A percentile compares a stretch with the other conserved stretches of the same genome.
phyloP scores from a whole-genome alignment of 1,140 invertebrate genomes.

The fruit fly (Drosophila melanogaster) region DNA sequence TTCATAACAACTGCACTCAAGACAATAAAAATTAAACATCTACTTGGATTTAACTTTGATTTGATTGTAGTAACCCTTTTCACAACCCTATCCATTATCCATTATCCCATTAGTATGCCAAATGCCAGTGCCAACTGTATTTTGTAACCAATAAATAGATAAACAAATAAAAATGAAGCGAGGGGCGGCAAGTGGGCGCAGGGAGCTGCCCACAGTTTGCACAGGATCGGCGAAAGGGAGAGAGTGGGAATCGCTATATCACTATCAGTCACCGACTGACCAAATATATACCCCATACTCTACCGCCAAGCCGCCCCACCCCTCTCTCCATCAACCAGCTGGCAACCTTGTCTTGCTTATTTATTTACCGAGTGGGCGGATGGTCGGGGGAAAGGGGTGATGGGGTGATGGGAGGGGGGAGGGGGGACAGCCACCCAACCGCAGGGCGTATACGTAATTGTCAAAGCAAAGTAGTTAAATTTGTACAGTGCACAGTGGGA shows the following conservation, averaged over 20 bases:
- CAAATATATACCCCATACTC: slow-evolving; percentile 28
- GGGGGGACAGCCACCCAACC: slow-evolving; percentile 2
- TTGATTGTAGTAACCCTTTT: too few relatives aligned
- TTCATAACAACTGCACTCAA: too few relatives aligned
- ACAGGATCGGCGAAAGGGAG: slow-evolving; percentile 19
- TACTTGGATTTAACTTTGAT: too few relatives aligned
- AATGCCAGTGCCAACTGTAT: slow-evolving; percentile 6
- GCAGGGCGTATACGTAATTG: slow-evolving; percentile 51
- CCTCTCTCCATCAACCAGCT: neutral
- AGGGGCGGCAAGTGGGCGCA: slow-evolving; percentile 7
- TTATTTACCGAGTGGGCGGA: slow-evolving; percentile 29
- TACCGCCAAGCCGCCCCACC: neutral
- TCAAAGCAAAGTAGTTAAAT: slow-evolving; percentile 41
- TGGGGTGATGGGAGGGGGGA: neutral
- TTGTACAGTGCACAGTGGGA: slow-evolving; percentile 25
- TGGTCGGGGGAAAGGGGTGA: neutral
- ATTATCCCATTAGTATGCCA: too few relatives aligned
- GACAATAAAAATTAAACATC: too few relatives aligned
- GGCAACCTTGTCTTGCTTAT: slow-evolving; percentile 34
- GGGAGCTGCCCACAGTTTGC: slow-evolving; percentile 33
- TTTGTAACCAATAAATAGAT: slow-evolving; percentile 53
- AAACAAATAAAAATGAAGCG: slow-evolving; percentile 20
- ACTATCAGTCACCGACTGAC: slow-evolving; percentile 60
- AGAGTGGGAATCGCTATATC: slow-evolving; percentile 37
- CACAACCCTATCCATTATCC: too few relatives aligned